Percentiles rank a stretch among this genome's conserved stretches.
Conservation (phyloP, 2,113 vertebrate species). For the Vanacampus margaritifer region DNA sequence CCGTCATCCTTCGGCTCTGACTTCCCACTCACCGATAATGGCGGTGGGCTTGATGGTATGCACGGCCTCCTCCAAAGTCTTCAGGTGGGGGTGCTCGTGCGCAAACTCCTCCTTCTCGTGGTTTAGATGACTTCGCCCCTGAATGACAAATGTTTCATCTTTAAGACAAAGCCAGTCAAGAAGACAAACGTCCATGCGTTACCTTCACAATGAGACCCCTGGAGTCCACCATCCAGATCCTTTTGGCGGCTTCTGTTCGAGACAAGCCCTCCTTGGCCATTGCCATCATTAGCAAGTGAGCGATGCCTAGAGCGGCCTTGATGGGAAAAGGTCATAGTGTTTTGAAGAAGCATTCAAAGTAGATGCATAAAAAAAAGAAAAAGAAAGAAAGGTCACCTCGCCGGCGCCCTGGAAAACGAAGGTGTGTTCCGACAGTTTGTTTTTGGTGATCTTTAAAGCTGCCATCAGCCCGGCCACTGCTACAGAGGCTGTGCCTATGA, state of each 20-base stretch:
- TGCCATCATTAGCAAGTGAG: conserved; percentile 89
- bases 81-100: conserved; percentile 84
- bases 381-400: conserved; percentile 75
- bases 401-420: conserved; percentile 98
- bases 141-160: not conserved
- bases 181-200: conserved; percentile 8
- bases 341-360: not conserved
- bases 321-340: not conserved
- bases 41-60: conserved; percentile 87
- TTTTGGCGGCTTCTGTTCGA: conserved; percentile 80
- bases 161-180: not conserved
- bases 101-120: conserved; percentile 92
- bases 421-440: conserved; percentile 85
- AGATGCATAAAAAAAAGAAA: not conserved
- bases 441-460: conserved; percentile 89
- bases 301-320: conserved; percentile 93
- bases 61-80: conserved; percentile 88
- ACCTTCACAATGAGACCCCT: conserved; percentile 95
- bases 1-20: not conserved
- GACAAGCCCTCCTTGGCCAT: conserved; percentile 87
- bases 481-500: conserved; percentile 89
- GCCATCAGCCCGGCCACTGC: conserved; percentile 90
- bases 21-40: conserved; percentile 80
- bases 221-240: conserved; percentile 97
- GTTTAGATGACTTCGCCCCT: conserved; percentile 89